Evolutionary conservation across 2,888 invertebrate species (phyloP), one percentile per base, ranked within the genome.

Genomic region (Drosophila recens): DNA sequence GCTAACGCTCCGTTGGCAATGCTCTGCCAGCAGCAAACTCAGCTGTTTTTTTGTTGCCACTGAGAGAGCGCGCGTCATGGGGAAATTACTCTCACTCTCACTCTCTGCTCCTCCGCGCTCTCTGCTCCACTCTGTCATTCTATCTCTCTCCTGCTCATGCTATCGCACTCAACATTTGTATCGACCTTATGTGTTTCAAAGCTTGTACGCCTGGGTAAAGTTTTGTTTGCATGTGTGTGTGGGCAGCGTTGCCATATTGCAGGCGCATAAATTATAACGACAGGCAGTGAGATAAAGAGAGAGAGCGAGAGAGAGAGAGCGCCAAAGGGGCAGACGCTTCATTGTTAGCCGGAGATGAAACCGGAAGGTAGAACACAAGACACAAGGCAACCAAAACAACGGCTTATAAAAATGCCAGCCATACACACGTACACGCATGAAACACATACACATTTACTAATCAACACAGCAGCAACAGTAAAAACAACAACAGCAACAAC

Each of bases 291-390:
- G 43, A 45, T 64, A 67, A 40, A 48, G 42, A 36, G 48, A 45
- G 48, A 4, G 23, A 23, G 20, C 2, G 23, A n/a, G n/a, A 23
- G 23, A 23, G 23, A 59, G 57, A 65, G 70, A 67, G 66, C 45
- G 59, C 65, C 57, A 61, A 64, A 67, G 73, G 67, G 75, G 53
- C 71, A 64, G 66, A 57, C 51, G 68, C 58, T 75, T 66, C 72
- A 80, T 87, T 87, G 82, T 80, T 76, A 77, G 86, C 86, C 86
- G 88, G 87, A 86, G 86, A 86, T 86, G 86, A 86, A 87, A 79
- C 86, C 88, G 86, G 86, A 86, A 86, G 79, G 83, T 83, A 73
- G 66, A 75, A 66, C 69, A 74, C 80, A 71, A 68, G 70, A 53
- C 67, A 71, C 68, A 79, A 79, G 63, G 65, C 79, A 85, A 74